Evolutionary conservation across 2,113 vertebrate species (phyloP), one percentile per base, ranked within the genome.

Genomic region (Syngnathus scovelli): DNA sequence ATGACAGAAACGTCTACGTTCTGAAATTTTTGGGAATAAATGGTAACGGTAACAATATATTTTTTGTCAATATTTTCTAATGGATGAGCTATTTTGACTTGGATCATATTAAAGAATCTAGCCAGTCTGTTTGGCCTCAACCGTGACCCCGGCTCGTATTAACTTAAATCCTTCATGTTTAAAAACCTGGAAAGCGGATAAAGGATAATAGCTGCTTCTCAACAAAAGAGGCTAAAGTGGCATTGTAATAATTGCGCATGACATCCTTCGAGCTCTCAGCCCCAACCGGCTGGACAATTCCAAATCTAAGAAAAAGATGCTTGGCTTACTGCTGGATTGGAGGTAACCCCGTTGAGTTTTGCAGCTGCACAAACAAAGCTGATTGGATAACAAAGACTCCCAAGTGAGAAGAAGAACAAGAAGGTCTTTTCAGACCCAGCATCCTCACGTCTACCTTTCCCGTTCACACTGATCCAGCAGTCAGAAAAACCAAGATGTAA

Each of bases 341-440:
- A 75, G 78, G 82, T 81, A 79, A 83, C 86, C 70, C 74, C 54
- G 75, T 21, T 46, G 80, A 81, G 82, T 80, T 86, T 78, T 87
- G 81, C 90, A 92, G 90, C 89, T 91, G 90, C 89, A 88, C 90
- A 91, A 92, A 92, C 85, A 91, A 90, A 87, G 84, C 79, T 71
- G 68, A 60, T 46, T 72, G 74, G 60, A 80, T 79, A 85, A 90
- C 86, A 90, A 90, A 88, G 83, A 67, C 74, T 69, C 78, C 77
- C 83, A 74, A 73, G 66, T 75, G 75, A 55, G 75, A 72, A 55
- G 67, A 69, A 72, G 73, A 78, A 75, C 49, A 43, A 76, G 36
- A 64, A 16, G 72, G 66, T 71, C 68, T 64, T 44, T 36, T 61
- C 73, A 85, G 68, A 67, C 74, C 71, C 72, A 78, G 65, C 73